Conservation (phyloP, 2,888 invertebrate genomes). For the Protodeltote pygarga region DNA sequence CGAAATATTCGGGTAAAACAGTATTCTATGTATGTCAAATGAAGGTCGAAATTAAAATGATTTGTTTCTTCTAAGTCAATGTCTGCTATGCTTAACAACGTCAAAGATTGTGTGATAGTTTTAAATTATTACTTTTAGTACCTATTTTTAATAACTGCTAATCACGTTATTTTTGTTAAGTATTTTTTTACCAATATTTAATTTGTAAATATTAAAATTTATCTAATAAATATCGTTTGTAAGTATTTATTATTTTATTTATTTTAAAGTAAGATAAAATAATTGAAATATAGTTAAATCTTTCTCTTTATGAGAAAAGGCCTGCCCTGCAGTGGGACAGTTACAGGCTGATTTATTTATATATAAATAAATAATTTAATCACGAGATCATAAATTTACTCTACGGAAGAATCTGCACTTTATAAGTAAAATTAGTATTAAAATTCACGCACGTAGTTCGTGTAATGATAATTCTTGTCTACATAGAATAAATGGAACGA, state of each 20-base stretch:
- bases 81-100: conserved; percentile 47
- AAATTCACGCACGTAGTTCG: too few relatives aligned
- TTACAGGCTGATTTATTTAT: too few relatives aligned
- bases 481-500: too few relatives aligned
- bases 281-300: too few relatives aligned
- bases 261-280: too few relatives aligned
- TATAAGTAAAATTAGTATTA: too few relatives aligned
- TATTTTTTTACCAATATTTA: conserved; percentile 62
- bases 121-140: conserved; percentile 47
- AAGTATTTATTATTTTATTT: conserved; percentile 52
- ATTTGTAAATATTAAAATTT: conserved; percentile 69
- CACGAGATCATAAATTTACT: too few relatives aligned
- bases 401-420: too few relatives aligned
- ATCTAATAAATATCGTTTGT: conserved; percentile 68
- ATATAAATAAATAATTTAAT: too few relatives aligned
- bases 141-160: conserved; percentile 43
- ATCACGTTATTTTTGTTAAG: conserved; percentile 63
- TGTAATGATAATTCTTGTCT: too few relatives aligned
- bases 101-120: conserved; percentile 59
- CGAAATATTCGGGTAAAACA: conserved; percentile 54
- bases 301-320: too few relatives aligned
- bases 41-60: conserved; percentile 38
- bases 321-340: too few relatives aligned
- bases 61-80: conserved; percentile 44
- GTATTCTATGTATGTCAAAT: conserved; percentile 45